Evolutionary conservation across 2,888 invertebrate species (phyloP), one percentile per base, ranked within the genome.

Genomic region (Nyleta sp.): DNA sequence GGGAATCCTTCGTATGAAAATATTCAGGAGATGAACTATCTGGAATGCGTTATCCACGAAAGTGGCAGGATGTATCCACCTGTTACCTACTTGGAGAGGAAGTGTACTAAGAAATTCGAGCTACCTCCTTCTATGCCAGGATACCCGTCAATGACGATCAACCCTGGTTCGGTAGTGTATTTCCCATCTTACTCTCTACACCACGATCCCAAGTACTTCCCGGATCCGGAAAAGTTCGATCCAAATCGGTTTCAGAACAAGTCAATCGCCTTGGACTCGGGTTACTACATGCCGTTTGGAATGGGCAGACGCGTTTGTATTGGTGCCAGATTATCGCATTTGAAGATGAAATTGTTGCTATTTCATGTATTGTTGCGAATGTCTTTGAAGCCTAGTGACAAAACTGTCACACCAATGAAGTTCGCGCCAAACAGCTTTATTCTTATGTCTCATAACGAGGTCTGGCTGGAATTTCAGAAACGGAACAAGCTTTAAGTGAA

Each of bases 41-140:
- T 93, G 84, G 92, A 93, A 57, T 92, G 92, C 91, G 92, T 93
- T 1, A 83, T 92, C 1, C 78, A 81, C 77, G 89, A 89, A 73
- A 55, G 80, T 13, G 81, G 88, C 13, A 80, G 89, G n/a, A 71
- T 86, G 24, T 87, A 86, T 76, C 85, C 90, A 2, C 81, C 86
- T 0, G 77, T 81, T 4, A 48, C 83, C 0, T 83, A 86, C 8
- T 55, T 86, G 11, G 89, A 89, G 55, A 84, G 90, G 15, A 46
- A 83, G 15, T 87, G 87, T 44, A 82, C 81, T 1, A 84, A 85
- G 42, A 81, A 78, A 0, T 89, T 87, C 52, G 84, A 87, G 24
- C 44, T 88, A 10, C 88, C 87, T 2, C 85, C 88, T 1, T 81
- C 86, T 0, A 67, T 83, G 53, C 87, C 88, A 0, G 88, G 87